phyloP scores from a whole-genome alignment of 2,113 vertebrate species.

The Maccullochella peelii region DNA sequence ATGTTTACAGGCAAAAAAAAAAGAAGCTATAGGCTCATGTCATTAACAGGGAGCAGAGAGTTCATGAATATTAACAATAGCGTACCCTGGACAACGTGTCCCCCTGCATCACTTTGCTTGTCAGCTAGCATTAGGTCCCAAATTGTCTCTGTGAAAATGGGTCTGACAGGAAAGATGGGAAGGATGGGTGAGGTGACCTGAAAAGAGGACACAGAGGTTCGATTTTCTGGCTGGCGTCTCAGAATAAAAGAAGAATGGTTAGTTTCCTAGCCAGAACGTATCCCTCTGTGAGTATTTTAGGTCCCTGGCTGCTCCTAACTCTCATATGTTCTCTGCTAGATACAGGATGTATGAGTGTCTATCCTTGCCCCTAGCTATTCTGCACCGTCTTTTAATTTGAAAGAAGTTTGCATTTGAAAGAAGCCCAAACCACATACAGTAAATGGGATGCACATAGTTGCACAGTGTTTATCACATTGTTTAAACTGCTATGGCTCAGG shows the following conservation, averaged over 20 bases:
- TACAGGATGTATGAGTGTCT: not conserved
- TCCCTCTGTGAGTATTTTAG: constrained; percentile 45
- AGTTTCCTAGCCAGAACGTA: constrained; percentile 35
- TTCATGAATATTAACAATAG: constrained; percentile 64
- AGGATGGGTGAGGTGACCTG: constrained; percentile 52
- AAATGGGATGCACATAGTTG: not conserved
- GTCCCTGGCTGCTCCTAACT: not conserved
- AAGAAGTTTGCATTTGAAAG: too few species aligned
- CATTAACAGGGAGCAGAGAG: constrained; percentile 18
- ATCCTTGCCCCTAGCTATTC: constrained; percentile 5
- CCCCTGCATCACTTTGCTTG: constrained; percentile 63
- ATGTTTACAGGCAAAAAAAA: constrained; percentile 25
- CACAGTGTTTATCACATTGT: constrained; percentile 1
- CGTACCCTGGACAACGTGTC: constrained; percentile 28
- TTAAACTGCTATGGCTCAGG: constrained; percentile 10
- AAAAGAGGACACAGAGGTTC: constrained; percentile 45
- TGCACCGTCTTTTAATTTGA: constrained; percentile 6
- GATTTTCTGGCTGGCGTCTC: constrained; percentile 38
- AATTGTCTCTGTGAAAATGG: constrained; percentile 60
- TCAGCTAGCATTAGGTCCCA: constrained; percentile 67
- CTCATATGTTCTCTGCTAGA: constrained; percentile 5
- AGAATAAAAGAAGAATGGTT: constrained; percentile 39
- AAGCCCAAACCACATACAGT: not conserved
- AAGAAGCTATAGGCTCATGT: not conserved
- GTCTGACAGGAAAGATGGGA: constrained; percentile 55